Base-by-base conservation (phyloP, 92 coral and sea anemone genomes). In the Epizoanthus stellaris region DNA sequence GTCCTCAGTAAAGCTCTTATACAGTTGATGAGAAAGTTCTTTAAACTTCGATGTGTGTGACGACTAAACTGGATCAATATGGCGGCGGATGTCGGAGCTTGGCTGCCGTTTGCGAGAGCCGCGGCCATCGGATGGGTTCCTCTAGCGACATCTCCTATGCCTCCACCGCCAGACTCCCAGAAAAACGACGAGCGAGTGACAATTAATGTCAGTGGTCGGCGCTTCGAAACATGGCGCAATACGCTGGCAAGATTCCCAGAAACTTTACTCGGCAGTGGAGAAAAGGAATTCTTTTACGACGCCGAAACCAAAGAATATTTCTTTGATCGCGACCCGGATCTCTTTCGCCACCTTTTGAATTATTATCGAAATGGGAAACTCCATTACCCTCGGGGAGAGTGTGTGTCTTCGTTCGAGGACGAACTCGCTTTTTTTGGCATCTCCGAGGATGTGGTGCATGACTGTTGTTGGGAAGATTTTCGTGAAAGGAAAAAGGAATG, bases 111-210 rank as follows among this genome's bases (percentile, higher is more conserved):
- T 73, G 99, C 98, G 65, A 89, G 99, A 53, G 99, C 99, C 86
- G 99, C 99, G 20, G 99, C 99, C 38, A 95, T 97, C 73, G 99
- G 99, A 86, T 97, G 97, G 99, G 98, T 90, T 53, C 99, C 99
- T 42, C 76, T 97, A n/a, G 99, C 99, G 40, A 88, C 98, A 59
- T 92, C 99, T 59, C 98, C 99, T 30, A 94, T 97, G 98, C 99
- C 98, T 12, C 97, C 99, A 14, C 98, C 99, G 58, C 99, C 99
- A 80, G 99, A 97, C 52, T 75, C 97, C 23, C 92, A 92, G 67
- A 90, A 95, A 79, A 90, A 89, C 73, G 99, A 97, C 80, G 98
- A 97, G 77, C 93, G 98, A 88, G 96, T 97, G 71, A 97, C 95
- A 77, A 95, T 97, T 76, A 97, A 97, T 77, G 99, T 97, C 68